Evolutionary conservation across 2,113 vertebrate genomes (phyloP).

Genomic region (Serilophus lunatus): DNA sequence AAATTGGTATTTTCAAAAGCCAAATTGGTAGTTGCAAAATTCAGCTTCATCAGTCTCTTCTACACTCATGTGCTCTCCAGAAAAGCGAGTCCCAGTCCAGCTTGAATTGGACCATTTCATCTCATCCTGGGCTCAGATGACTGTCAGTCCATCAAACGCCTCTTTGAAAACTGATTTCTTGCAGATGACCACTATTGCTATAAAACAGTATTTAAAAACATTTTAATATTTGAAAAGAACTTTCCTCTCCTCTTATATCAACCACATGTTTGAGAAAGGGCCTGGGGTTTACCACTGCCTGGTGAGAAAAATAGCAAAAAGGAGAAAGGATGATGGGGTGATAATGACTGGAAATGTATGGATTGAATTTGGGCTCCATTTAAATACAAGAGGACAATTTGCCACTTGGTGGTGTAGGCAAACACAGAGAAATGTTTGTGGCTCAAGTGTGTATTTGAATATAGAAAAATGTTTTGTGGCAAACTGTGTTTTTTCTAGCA

Average conservation of each 20-base stretch:
- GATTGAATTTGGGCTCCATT: slow-evolving; percentile 40
- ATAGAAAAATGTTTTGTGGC: neutral
- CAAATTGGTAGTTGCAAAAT: neutral
- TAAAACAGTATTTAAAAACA: slow-evolving; percentile 41
- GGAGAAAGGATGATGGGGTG: slow-evolving; percentile 49
- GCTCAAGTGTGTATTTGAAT: neutral
- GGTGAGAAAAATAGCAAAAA: slow-evolving; percentile 34
- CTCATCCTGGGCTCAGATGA: neutral
- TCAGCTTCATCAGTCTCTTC: neutral
- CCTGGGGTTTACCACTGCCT: slow-evolving; percentile 44
- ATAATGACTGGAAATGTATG: slow-evolving; percentile 55
- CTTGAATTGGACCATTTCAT: slow-evolving; percentile 7
- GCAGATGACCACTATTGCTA: slow-evolving; percentile 38
- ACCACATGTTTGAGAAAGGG: slow-evolving; percentile 46
- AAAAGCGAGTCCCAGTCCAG: neutral
- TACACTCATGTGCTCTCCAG: slow-evolving; percentile 28
- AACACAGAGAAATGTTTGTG: slow-evolving; percentile 26
- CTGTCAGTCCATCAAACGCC: slow-evolving; percentile 42
- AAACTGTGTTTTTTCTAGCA: neutral
- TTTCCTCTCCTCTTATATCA: slow-evolving; percentile 53
- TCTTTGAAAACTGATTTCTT: slow-evolving; percentile 60
- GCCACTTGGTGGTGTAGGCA: neutral
- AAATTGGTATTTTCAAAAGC: neutral
- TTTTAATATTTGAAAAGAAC: slow-evolving; percentile 34
- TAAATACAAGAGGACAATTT: slow-evolving; percentile 42